These are phyloP conservation scores for Sebastes itinus DNA, from an alignment of 2,797 vertebrate species.

Conservation along the genomic window DNA sequence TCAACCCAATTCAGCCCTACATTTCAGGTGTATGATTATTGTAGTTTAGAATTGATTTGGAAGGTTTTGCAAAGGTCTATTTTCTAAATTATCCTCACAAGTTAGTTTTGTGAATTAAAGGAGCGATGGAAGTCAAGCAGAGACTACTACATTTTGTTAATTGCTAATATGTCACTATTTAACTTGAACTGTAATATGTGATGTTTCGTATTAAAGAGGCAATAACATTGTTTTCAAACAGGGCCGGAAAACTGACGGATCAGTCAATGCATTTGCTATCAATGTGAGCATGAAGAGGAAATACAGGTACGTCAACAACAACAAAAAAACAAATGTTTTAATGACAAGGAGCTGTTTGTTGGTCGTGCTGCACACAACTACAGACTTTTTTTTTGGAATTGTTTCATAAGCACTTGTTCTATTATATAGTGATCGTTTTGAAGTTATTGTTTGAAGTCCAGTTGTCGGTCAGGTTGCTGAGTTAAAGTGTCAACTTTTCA, in stretches of 20 bases:
- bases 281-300: slow-evolving; percentile 96
- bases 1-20: background rate
- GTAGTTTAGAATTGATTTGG: background rate
- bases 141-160: background rate
- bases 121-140: background rate
- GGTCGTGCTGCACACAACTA: background rate
- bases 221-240: slow-evolving; percentile 68
- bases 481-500: slow-evolving; percentile 45
- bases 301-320: slow-evolving; percentile 86
- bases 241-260: slow-evolving; percentile 92
- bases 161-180: background rate
- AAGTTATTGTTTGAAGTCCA: background rate
- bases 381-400: background rate
- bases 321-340: background rate
- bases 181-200: background rate
- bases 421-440: background rate
- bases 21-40: background rate
- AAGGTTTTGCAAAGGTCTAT: background rate
- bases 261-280: slow-evolving; percentile 90
- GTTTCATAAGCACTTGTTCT: background rate
- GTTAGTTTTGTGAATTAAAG: background rate
- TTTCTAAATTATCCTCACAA: background rate
- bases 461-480: slow-evolving; percentile 9
- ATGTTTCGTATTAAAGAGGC: background rate
- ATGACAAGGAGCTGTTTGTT: background rate